Conservation (phyloP, 37 sponge, comb jelly and placozoan species). For the Halichondria panicea region DNA sequence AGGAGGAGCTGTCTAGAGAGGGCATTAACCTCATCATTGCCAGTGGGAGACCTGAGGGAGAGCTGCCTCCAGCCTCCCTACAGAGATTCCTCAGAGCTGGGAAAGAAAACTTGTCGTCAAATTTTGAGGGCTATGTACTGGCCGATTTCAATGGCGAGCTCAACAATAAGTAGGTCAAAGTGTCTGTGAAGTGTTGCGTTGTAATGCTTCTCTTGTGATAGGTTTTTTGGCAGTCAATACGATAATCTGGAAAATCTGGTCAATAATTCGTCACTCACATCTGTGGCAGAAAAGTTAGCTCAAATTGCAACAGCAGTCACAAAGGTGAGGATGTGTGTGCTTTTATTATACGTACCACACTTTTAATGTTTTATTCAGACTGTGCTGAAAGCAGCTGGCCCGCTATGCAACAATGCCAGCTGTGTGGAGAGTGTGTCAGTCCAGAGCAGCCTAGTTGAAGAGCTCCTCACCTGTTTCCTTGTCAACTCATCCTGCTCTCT, state of each 20-base stretch:
- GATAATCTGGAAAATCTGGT: conserved; percentile 48
- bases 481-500: conserved; percentile 30
- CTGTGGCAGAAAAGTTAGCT: conserved; percentile 13
- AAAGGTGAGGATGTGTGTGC: conserved; percentile 15
- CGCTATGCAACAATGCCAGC: neutral
- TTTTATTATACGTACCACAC: neutral
- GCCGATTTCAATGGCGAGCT: conserved; percentile 39
- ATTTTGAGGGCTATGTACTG: conserved; percentile 40
- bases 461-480: conserved; percentile 51
- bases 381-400: conserved; percentile 9
- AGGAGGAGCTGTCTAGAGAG: neutral
- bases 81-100: conserved; percentile 55
- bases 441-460: conserved; percentile 10
- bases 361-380: conserved; percentile 9
- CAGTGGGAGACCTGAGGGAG: neutral
- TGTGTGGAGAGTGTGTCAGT: neutral
- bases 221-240: conserved; percentile 67
- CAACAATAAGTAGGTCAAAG: conserved; percentile 45
- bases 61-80: conserved; percentile 63
- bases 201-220: neutral
- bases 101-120: neutral
- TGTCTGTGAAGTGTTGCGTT: neutral
- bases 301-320: conserved; percentile 26
- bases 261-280: conserved; percentile 12
- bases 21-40: neutral